Conservation (phyloP, 2,888 invertebrate genomes). For the Agonopterix heracliana region DNA sequence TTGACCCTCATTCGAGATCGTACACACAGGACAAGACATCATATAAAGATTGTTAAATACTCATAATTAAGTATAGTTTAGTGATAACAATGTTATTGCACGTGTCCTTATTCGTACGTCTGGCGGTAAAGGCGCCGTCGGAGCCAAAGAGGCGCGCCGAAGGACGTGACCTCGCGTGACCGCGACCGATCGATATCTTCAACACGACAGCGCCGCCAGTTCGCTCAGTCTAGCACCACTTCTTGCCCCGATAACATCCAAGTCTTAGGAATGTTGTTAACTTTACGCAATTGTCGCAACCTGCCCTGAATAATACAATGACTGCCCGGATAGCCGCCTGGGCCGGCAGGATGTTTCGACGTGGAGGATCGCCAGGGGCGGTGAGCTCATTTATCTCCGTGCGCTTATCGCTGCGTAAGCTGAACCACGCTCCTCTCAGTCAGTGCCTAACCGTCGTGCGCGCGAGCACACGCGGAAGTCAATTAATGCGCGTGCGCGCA, state of each 20-base stretch:
- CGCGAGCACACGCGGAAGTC: slow-evolving; percentile 71
- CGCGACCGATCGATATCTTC: slow-evolving; percentile 62
- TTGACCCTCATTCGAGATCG: not conserved
- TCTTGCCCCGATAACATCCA: slow-evolving; percentile 57
- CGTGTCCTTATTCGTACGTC: not conserved
- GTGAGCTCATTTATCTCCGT: slow-evolving; percentile 67
- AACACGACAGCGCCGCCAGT: slow-evolving; percentile 40
- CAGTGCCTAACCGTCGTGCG: slow-evolving; percentile 66
- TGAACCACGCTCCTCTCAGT: slow-evolving; percentile 47
- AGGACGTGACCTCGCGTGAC: slow-evolving; percentile 72
- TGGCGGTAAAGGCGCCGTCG: slow-evolving; percentile 14
- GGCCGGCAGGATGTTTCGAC: slow-evolving; percentile 63
- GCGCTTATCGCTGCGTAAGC: slow-evolving; percentile 59
- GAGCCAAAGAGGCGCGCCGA: slow-evolving; percentile 69
- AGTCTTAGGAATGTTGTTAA: slow-evolving; percentile 22
- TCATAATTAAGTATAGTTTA: too few relatives aligned
- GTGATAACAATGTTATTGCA: not conserved
- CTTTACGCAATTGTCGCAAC: slow-evolving; percentile 22
- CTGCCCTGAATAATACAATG: slow-evolving; percentile 32
- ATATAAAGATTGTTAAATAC: too few relatives aligned
- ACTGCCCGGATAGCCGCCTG: slow-evolving; percentile 58
- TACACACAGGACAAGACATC: not conserved
- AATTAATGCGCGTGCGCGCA: slow-evolving; percentile 69
- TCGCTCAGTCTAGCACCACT: slow-evolving; percentile 57
- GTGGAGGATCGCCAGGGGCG: slow-evolving; percentile 69